phyloP scores from a whole-genome alignment of 1,140 invertebrate species.

The Camponotus pennsylvanicus region DNA sequence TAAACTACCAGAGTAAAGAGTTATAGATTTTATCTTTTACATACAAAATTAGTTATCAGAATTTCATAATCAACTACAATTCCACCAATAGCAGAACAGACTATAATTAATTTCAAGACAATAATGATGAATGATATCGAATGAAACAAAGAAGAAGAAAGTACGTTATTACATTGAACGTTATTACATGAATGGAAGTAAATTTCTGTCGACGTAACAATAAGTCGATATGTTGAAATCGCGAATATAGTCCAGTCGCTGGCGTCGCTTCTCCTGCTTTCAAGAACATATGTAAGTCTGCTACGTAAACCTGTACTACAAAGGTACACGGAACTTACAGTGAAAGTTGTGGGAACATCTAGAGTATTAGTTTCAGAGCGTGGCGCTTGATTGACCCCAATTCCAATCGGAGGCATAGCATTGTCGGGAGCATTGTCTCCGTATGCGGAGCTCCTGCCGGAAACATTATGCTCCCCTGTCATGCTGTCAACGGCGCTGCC shows the following conservation, averaged over 20 bases:
- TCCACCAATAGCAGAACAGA: not conserved
- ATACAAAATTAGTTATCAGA: not conserved
- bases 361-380: constrained; percentile 87
- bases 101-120: not conserved
- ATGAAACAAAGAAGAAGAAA: not conserved
- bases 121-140: not conserved
- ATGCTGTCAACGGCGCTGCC: constrained; percentile 96
- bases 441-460: constrained; percentile 95
- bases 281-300: constrained; percentile 34
- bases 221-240: constrained; percentile 4
- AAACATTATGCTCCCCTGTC: constrained; percentile 93
- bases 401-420: constrained; percentile 83
- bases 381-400: constrained; percentile 78
- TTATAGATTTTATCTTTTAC: constrained; percentile 2
- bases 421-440: constrained; percentile 89
- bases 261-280: constrained; percentile 20
- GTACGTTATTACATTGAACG: not conserved
- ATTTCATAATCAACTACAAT: constrained; percentile 5
- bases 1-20: not conserved
- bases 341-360: constrained; percentile 85
- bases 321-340: constrained; percentile 76
- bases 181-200: not conserved
- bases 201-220: constrained; percentile 3
- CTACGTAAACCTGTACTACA: constrained; percentile 32
- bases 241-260: not conserved